These are phyloP conservation scores for Apodemia mormo DNA, from an alignment of 2,888 invertebrate species.

Conservation along the genomic window DNA sequence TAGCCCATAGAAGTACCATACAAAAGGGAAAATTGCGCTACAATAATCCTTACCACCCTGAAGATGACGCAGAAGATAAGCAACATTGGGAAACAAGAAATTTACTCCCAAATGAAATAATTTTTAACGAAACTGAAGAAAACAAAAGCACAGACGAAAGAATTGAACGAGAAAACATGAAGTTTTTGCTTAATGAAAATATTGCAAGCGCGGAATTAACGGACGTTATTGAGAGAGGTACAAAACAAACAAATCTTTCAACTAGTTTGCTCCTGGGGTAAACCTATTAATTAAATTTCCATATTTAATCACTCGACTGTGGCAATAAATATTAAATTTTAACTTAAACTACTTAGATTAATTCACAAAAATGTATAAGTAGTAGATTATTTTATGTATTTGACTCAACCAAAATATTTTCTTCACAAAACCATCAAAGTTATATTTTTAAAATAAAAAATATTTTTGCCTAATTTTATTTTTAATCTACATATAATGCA, in stretches of 20 bases:
- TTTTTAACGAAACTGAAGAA: background rate
- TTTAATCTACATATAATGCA: no score
- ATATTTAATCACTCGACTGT: background rate
- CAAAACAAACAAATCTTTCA: background rate
- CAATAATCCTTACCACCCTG: background rate
- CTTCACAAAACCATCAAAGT: no score
- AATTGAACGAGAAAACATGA: background rate
- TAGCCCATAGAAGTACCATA: background rate
- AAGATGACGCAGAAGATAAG: background rate
- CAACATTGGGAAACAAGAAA: background rate
- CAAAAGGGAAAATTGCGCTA: background rate
- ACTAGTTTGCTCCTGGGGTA: background rate
- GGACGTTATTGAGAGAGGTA: background rate
- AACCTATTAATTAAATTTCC: background rate
- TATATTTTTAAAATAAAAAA: no score
- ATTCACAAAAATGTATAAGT: no score
- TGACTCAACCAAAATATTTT: no score
- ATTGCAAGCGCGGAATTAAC: background rate
- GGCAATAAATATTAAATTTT: no score
- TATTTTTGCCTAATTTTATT: no score
- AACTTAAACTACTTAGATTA: no score
- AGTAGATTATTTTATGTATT: no score
- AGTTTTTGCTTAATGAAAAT: background rate
- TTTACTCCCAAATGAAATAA: background rate
- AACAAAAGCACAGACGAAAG: background rate